phyloP scores from a whole-genome alignment of 2,888 invertebrate species.

The Pristionchus mayeri region DNA sequence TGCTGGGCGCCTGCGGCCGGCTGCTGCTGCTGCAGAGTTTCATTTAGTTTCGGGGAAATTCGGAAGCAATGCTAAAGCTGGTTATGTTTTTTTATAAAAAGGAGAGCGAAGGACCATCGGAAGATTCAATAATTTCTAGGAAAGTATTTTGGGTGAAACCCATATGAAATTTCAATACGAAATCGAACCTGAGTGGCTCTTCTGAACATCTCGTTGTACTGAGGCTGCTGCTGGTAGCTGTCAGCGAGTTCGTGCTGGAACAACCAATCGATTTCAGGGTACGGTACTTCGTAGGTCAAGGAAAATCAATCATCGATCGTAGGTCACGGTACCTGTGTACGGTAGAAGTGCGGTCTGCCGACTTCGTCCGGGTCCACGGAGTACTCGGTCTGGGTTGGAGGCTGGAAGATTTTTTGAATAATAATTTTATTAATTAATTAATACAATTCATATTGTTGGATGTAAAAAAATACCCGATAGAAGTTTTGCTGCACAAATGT shows the following conservation, averaged over 20 bases:
- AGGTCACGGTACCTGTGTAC: conserved; percentile 11
- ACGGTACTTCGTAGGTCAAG: background rate
- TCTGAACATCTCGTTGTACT: conserved; percentile 49
- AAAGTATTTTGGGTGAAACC: background rate
- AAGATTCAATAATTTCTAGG: background rate
- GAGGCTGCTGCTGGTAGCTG: conserved; percentile 13
- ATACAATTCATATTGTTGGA: no score
- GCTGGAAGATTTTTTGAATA: background rate
- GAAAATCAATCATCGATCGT: background rate
- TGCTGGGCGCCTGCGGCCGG: conserved; percentile 50
- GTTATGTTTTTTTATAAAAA: no score
- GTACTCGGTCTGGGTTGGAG: conserved; percentile 45
- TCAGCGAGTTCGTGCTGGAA: conserved; percentile 37
- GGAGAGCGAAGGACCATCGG: background rate
- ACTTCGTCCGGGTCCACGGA: conserved; percentile 49
- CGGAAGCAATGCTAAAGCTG: no score
- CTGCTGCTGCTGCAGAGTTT: conserved; percentile 52
- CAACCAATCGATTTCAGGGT: background rate
- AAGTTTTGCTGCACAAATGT: conserved; percentile 49
- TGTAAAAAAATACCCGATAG: conserved; percentile 32
- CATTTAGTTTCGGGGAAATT: no score
- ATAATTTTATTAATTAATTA: background rate
- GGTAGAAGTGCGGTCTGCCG: conserved; percentile 53
- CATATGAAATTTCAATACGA: no score
- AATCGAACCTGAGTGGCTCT: background rate